A percentile compares a stretch with the other conserved stretches of the same genome.
phyloP scores from a whole-genome alignment of 2,797 vertebrate genomes.

The Channallabes apus region DNA sequence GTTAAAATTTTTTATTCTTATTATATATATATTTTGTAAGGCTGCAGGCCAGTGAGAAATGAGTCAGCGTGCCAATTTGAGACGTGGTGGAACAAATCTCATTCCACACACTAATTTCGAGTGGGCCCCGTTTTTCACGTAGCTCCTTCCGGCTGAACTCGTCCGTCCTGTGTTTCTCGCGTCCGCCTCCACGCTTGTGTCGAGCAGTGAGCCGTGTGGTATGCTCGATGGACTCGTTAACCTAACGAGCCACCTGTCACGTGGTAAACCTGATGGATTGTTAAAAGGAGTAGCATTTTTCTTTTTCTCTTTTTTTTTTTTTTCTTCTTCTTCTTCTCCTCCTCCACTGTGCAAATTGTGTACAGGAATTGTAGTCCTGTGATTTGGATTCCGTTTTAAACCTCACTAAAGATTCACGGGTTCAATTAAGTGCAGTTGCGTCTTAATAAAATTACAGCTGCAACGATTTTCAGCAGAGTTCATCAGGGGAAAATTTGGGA shows the following conservation, averaged over 20 bases:
- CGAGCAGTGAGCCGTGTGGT: background rate
- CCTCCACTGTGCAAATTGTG: background rate
- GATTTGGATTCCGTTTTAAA: conserved; percentile 4
- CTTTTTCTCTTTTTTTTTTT: background rate
- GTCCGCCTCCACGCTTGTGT: background rate
- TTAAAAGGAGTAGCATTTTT: background rate
- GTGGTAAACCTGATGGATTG: background rate
- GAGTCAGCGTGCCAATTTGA: background rate
- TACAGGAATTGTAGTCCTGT: background rate
- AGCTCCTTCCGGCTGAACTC: conserved; percentile 34
- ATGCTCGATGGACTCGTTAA: background rate
- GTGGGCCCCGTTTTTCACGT: background rate
- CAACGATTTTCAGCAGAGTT: background rate
- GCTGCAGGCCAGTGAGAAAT: background rate
- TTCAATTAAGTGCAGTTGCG: background rate
- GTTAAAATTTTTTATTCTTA: too few species aligned
- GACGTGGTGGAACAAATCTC: background rate
- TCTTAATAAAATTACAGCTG: background rate
- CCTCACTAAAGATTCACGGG: background rate
- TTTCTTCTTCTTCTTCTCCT: too few species aligned
- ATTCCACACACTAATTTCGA: background rate
- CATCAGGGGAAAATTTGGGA: background rate
- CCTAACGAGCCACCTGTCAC: background rate
- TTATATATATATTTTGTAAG: too few species aligned
- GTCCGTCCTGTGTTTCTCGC: conserved; percentile 24